Percentiles rank a stretch among this genome's conserved stretches.
These are phyloP conservation scores for Antennarius maculatus DNA, from an alignment of 2,797 vertebrate species.

Conservation along the genomic window DNA sequence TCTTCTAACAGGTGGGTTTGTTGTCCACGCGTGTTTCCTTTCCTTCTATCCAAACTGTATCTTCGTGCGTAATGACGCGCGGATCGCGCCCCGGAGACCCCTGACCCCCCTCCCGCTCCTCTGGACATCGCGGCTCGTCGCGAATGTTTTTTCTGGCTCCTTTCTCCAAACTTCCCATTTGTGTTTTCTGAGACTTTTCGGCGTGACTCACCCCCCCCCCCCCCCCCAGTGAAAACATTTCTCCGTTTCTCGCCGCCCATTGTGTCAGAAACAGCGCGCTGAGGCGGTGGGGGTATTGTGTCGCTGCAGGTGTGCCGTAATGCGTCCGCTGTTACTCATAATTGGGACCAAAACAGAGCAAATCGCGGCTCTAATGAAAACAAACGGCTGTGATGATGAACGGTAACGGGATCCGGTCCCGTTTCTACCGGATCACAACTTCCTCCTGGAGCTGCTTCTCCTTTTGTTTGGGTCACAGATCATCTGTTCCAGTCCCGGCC, in stretches of 20 bases:
- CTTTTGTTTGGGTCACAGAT: no score
- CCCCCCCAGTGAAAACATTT: constrained; percentile 46
- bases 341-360: constrained; percentile 24
- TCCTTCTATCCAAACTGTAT: background rate
- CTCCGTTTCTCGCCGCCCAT: constrained; percentile 40
- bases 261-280: constrained; percentile 32
- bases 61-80: constrained; percentile 45
- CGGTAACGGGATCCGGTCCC: no score
- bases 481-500: no score
- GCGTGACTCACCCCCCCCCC: constrained; percentile 71
- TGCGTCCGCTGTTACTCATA: constrained; percentile 40
- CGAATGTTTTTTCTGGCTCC: constrained; percentile 38
- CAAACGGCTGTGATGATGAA: no score
- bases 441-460: no score
- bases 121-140: constrained; percentile 21
- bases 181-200: constrained; percentile 34
- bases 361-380: background rate
- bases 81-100: background rate
- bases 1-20: constrained; percentile 62
- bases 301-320: constrained; percentile 64
- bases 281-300: constrained; percentile 21
- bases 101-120: background rate
- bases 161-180: constrained; percentile 27
- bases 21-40: background rate
- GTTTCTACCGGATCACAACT: no score